A percentile compares a stretch with the other conserved stretches of the same genome.
Evolutionary conservation across 2,888 invertebrate species (phyloP).

Genomic region (Taenaris catops): DNA sequence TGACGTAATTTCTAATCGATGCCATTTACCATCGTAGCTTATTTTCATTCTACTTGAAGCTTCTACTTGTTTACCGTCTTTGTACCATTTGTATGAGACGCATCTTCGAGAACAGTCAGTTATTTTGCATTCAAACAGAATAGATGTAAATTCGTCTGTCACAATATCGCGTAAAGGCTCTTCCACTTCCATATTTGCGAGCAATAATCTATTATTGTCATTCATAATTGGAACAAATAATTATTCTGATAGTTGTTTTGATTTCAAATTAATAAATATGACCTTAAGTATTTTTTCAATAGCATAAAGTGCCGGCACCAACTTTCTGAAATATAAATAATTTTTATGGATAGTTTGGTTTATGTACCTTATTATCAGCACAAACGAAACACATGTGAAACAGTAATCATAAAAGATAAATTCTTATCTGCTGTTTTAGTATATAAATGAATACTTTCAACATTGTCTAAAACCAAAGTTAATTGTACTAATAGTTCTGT

Average conservation of each 20-base stretch:
- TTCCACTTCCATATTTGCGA: conserved; percentile 24
- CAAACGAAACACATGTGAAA: too few relatives aligned
- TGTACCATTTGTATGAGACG: conserved; percentile 28
- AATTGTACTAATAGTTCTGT: too few relatives aligned
- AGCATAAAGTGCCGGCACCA: too few relatives aligned
- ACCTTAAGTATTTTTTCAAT: too few relatives aligned
- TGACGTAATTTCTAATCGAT: conserved; percentile 28
- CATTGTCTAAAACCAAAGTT: too few relatives aligned
- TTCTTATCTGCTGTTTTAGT: too few relatives aligned
- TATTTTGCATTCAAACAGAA: conserved; percentile 31
- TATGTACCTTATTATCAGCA: too few relatives aligned
- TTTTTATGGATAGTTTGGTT: too few relatives aligned
- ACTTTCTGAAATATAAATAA: conserved; percentile 2
- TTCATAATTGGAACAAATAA: conserved; percentile 9
- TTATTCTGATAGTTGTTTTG: too few relatives aligned
- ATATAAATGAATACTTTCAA: too few relatives aligned
- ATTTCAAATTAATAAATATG: too few relatives aligned
- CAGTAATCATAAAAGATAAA: too few relatives aligned
- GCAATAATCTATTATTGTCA: conserved; percentile 13
- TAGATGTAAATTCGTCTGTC: conserved; percentile 24
- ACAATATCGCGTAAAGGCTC: conserved; percentile 29
- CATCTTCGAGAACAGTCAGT: conserved; percentile 17
- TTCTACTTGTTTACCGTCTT: conserved; percentile 28
- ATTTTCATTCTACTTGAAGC: conserved; percentile 24
- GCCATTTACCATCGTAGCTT: conserved; percentile 20